These are phyloP conservation scores for Columba livia DNA, from an alignment of 2,113 vertebrate species.

Conservation along the genomic window DNA sequence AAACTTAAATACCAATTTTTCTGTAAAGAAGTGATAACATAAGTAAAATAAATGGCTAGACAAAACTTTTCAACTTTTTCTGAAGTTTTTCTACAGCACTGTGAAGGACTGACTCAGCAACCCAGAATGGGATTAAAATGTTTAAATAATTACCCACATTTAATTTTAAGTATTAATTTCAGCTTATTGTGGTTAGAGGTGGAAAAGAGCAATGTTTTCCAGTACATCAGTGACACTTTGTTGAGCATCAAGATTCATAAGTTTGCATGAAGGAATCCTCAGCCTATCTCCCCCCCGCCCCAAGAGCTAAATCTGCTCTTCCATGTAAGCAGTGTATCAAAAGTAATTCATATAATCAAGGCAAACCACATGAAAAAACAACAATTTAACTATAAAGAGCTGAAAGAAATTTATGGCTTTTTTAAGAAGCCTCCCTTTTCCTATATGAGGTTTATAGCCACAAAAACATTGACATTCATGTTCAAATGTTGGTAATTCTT, in stretches of 20 bases:
- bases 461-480: not conserved
- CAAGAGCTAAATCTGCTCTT: not conserved
- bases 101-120: not conserved
- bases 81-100: not conserved
- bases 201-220: not conserved
- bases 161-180: not conserved
- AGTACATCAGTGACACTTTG: not conserved
- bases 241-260: not conserved
- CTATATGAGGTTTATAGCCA: not conserved
- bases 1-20: conserved; percentile 21
- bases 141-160: not conserved
- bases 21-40: conserved; percentile 27
- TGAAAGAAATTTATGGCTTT: not conserved
- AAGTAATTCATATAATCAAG: not conserved
- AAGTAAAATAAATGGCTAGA: not conserved
- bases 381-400: not conserved
- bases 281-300: not conserved
- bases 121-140: not conserved
- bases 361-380: not conserved
- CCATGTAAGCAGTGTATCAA: not conserved
- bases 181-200: not conserved
- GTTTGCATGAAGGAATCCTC: not conserved
- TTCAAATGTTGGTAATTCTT: not conserved
- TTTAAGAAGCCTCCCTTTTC: not conserved
- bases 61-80: not conserved